Evolutionary conservation across 1,140 invertebrate species (phyloP).

Genomic region (Geopemphigus sp.): DNA sequence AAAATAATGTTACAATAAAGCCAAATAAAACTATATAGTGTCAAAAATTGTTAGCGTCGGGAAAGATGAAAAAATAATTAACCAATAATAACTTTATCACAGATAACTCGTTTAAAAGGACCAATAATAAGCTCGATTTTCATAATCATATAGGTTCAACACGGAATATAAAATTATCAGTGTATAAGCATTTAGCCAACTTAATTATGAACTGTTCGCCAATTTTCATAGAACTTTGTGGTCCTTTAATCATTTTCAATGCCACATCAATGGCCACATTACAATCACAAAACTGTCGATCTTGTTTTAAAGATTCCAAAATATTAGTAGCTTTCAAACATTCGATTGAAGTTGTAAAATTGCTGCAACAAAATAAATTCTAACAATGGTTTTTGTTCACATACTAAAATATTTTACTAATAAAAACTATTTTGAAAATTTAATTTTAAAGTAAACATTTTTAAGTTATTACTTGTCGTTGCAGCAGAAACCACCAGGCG

Average conservation of each 20-base stretch:
- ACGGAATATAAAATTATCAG: conserved; percentile 52
- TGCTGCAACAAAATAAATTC: conserved; percentile 53
- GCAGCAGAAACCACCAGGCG: conserved; percentile 5
- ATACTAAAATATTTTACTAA: no score
- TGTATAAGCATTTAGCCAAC: conserved; percentile 52
- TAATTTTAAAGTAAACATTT: neutral
- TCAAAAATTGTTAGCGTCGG: neutral
- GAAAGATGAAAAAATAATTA: neutral
- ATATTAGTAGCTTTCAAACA: conserved; percentile 57
- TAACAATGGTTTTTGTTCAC: no score
- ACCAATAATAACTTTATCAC: conserved; percentile 28
- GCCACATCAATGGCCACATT: conserved; percentile 57
- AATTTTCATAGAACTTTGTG: conserved; percentile 59
- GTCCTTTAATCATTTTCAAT: conserved; percentile 57
- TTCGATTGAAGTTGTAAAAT: conserved; percentile 57
- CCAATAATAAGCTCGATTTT: neutral
- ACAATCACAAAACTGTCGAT: conserved; percentile 58
- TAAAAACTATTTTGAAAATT: neutral
- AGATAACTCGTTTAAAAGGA: neutral
- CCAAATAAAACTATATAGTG: neutral
- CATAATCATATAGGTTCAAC: neutral
- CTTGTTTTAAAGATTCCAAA: conserved; percentile 57
- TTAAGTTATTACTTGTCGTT: conserved; percentile 36
- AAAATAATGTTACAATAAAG: neutral
- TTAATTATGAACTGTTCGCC: conserved; percentile 53